Conservation (phyloP, 1,140 invertebrate genomes). For the Acromyrmex heyeri region DNA sequence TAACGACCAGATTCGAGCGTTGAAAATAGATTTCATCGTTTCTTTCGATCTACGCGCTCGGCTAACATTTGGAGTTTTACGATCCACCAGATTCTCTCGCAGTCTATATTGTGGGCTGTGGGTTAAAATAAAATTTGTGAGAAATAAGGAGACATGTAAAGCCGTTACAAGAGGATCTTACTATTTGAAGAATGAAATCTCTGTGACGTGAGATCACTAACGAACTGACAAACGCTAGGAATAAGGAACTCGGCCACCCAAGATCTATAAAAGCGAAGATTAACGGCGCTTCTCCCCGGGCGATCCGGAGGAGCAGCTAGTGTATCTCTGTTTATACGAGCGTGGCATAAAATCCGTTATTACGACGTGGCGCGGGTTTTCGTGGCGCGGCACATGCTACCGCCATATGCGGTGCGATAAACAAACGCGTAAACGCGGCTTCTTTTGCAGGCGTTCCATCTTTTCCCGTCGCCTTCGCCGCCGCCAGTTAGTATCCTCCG, state of each 20-base stretch:
- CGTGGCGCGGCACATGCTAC: slow-evolving; percentile 83
- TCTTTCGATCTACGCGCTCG: slow-evolving; percentile 38
- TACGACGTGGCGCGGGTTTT: slow-evolving; percentile 71
- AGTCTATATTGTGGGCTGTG: background rate
- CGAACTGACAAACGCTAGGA: slow-evolving; percentile 54
- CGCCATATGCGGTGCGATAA: slow-evolving; percentile 85
- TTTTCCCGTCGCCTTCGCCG: slow-evolving; percentile 2
- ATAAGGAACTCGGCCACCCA: slow-evolving; percentile 33
- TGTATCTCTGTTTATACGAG: slow-evolving; percentile 78
- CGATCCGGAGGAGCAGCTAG: slow-evolving; percentile 54
- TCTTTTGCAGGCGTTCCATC: slow-evolving; percentile 77
- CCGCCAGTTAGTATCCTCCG: background rate
- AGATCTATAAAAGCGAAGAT: slow-evolving; percentile 70
- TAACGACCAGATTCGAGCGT: slow-evolving; percentile 16
- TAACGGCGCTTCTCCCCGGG: slow-evolving; percentile 69
- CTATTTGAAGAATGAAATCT: background rate
- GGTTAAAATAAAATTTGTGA: slow-evolving; percentile 6
- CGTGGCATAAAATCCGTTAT: slow-evolving; percentile 70
- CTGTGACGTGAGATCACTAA: slow-evolving; percentile 10
- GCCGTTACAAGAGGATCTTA: background rate
- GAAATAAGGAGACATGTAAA: background rate
- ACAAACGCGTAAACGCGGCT: slow-evolving; percentile 83
- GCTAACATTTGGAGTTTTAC: background rate
- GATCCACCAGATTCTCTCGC: slow-evolving; percentile 18
- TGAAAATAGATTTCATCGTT: slow-evolving; percentile 55